Conservation (phyloP, 2,113 vertebrate genomes). For the Carassius carassius region DNA sequence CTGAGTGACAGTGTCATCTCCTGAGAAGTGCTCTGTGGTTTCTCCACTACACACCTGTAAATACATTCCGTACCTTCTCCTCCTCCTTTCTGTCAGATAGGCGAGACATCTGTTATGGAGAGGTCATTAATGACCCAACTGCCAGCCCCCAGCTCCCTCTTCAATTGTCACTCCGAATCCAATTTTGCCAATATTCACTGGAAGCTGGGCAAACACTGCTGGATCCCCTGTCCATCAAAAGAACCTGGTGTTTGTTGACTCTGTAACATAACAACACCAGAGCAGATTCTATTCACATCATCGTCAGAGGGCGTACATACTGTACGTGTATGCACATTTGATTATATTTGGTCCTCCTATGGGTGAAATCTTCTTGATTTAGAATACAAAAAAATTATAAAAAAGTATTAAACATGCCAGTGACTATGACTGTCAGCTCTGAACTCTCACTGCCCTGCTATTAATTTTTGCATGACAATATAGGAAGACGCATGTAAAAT, state of each 20-base stretch:
- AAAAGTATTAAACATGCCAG: too few relatives aligned
- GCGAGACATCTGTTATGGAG: slow-evolving; percentile 35
- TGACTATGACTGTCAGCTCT: not conserved
- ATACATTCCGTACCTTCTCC: slow-evolving; percentile 9
- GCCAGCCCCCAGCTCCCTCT: slow-evolving; percentile 20
- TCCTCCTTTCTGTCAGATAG: slow-evolving; percentile 42
- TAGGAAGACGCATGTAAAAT: not conserved
- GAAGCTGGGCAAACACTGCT: slow-evolving; percentile 10
- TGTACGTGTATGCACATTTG: not conserved
- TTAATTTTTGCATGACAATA: not conserved
- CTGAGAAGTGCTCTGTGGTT: slow-evolving; percentile 18
- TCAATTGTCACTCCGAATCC: slow-evolving; percentile 44
- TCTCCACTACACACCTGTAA: slow-evolving; percentile 38
- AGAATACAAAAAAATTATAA: not conserved
- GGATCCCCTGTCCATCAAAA: not conserved
- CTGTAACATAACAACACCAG: not conserved
- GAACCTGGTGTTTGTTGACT: not conserved
- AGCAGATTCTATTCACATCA: slow-evolving; percentile 6
- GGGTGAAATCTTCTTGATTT: too few relatives aligned
- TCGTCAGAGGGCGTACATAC: not conserved
- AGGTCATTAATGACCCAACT: slow-evolving; percentile 53
- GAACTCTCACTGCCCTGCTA: not conserved
- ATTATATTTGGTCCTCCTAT: too few relatives aligned
- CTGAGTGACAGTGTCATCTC: slow-evolving; percentile 53
- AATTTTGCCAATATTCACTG: slow-evolving; percentile 24